These are phyloP conservation scores for Agrotis segetum DNA, from an alignment of 2,888 invertebrate species.

Conservation along the genomic window DNA sequence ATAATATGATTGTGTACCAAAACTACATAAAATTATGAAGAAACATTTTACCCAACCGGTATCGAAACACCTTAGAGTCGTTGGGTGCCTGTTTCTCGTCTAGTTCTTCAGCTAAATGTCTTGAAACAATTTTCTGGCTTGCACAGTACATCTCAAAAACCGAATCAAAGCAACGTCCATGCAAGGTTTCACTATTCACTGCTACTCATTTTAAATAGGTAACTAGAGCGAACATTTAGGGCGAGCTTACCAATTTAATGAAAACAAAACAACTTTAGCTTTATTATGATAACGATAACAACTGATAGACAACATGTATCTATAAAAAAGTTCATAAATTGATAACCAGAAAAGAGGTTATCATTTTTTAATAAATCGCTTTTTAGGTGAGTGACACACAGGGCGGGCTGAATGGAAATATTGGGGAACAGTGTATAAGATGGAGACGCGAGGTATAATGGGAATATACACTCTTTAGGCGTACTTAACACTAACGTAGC, in stretches of 20 bases:
- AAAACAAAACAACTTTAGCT: slow-evolving; percentile 41
- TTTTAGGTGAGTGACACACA: slow-evolving; percentile 31
- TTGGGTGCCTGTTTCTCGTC: too few species aligned
- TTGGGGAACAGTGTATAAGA: too few species aligned
- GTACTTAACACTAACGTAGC: too few species aligned
- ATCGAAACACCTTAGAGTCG: too few species aligned
- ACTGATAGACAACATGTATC: slow-evolving; percentile 43
- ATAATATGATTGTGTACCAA: too few species aligned
- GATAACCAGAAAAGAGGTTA: slow-evolving; percentile 56
- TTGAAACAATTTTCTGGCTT: not conserved
- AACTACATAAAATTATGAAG: too few species aligned
- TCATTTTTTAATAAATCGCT: slow-evolving; percentile 55
- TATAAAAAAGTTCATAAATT: slow-evolving; percentile 58
- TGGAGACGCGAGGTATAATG: too few species aligned
- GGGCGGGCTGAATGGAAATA: slow-evolving; percentile 2
- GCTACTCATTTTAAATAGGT: not conserved
- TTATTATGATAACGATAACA: slow-evolving; percentile 47
- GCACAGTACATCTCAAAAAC: too few species aligned
- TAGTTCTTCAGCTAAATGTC: too few species aligned
- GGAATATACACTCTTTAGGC: too few species aligned
- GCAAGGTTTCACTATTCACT: slow-evolving; percentile 7
- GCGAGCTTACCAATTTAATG: slow-evolving; percentile 28
- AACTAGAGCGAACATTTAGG: slow-evolving; percentile 36
- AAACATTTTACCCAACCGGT: too few species aligned
- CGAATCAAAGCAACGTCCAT: not conserved